These are phyloP conservation scores for Peucedramus taeniatus DNA, from an alignment of 2,113 vertebrate genomes.

Conservation along the genomic window DNA sequence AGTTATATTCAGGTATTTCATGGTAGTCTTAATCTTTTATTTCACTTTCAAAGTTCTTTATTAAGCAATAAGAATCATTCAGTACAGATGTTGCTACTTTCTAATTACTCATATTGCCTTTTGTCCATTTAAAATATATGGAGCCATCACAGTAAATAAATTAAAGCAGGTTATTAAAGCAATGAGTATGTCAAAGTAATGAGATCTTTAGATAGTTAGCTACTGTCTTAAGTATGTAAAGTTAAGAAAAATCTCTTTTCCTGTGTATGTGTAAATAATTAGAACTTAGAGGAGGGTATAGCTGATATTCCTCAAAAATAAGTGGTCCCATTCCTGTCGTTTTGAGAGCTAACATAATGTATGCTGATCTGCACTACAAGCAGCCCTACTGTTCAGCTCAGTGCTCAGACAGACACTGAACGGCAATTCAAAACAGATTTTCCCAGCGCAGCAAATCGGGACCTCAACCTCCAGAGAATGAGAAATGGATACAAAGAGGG, in stretches of 20 bases:
- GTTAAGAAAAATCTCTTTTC: neutral
- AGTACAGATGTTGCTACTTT: neutral
- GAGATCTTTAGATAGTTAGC: neutral
- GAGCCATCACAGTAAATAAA: neutral
- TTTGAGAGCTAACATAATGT: neutral
- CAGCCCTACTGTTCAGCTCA: neutral
- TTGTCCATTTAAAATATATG: neutral
- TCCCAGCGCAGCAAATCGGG: neutral
- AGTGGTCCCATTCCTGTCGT: neutral
- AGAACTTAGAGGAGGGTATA: neutral
- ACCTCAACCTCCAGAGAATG: neutral
- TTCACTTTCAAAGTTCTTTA: neutral
- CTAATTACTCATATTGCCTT: neutral
- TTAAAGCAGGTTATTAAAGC: neutral
- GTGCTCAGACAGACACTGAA: neutral
- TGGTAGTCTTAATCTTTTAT: neutral
- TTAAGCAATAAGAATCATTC: neutral
- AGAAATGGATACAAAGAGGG: neutral
- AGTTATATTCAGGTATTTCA: neutral
- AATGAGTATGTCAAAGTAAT: neutral
- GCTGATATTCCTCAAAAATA: neutral
- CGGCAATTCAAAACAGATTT: neutral
- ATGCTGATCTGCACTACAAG: neutral
- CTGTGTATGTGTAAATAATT: neutral
- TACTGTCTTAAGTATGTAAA: neutral